Evolutionary conservation across 1,140 invertebrate genomes (phyloP).

Genomic region (Pygmarrhopalites habei): DNA sequence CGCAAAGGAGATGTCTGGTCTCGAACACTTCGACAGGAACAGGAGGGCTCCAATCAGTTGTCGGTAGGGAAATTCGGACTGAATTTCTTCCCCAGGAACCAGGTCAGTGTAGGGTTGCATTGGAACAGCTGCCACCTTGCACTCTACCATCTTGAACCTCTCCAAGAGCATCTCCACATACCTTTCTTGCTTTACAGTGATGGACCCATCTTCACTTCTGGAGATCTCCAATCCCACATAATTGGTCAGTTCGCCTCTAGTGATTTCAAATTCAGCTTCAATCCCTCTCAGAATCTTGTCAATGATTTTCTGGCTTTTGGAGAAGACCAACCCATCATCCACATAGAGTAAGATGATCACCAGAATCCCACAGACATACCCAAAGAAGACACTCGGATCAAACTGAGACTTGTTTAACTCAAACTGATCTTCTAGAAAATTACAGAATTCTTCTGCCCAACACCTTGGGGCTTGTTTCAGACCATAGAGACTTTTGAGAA

Average conservation of each 20-base stretch:
- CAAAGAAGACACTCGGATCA: constrained; percentile 21
- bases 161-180: constrained; percentile 41
- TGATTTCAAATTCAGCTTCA: constrained; percentile 1
- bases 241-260: neutral
- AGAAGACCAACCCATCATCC: constrained; percentile 27
- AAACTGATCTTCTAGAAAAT: constrained; percentile 10
- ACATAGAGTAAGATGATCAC: constrained; percentile 20
- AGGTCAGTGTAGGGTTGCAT: constrained; percentile 15
- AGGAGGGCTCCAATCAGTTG: constrained; percentile 43
- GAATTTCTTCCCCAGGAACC: neutral
- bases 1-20: constrained; percentile 44
- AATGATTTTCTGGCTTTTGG: neutral
- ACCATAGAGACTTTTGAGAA: constrained; percentile 37
- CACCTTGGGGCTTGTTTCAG: constrained; percentile 37
- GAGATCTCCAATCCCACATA: constrained; percentile 17
- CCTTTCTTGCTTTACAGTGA: constrained; percentile 8
- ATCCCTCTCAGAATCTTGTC: neutral
- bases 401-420: neutral
- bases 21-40: constrained; percentile 42
- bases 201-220: neutral
- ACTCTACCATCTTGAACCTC: constrained; percentile 10
- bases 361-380: neutral
- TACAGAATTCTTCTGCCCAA: constrained; percentile 34
- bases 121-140: constrained; percentile 4
- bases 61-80: constrained; percentile 32